Conservation (phyloP, 2,113 vertebrate species). For the Podiceps cristatus region DNA sequence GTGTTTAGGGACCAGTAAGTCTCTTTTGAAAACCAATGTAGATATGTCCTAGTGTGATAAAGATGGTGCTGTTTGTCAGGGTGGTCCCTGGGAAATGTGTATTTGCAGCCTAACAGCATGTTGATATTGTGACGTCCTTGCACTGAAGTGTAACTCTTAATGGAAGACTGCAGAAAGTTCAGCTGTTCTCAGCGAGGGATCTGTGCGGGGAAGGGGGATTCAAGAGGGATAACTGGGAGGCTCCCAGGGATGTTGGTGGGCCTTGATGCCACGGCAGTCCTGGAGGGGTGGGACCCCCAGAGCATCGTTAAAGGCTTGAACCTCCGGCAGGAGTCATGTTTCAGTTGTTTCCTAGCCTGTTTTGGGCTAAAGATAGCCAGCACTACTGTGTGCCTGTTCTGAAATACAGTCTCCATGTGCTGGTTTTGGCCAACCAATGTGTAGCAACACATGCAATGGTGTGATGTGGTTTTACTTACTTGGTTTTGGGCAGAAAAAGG, state of each 20-base stretch:
- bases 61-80: background rate
- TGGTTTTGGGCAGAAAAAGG: background rate
- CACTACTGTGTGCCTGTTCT: background rate
- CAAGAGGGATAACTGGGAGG: accelerated
- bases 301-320: background rate
- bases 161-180: background rate
- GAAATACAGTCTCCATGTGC: background rate
- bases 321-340: background rate
- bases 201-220: background rate
- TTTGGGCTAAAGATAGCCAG: background rate
- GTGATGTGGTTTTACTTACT: background rate
- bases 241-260: background rate
- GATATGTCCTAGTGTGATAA: background rate
- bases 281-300: background rate
- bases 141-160: background rate
- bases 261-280: background rate
- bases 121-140: background rate
- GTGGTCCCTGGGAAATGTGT: background rate
- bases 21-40: background rate
- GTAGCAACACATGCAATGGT: background rate
- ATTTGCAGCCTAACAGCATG: background rate
- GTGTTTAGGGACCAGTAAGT: background rate
- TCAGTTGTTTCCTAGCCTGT: background rate
- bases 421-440: background rate
- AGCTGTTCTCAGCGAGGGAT: background rate